Evolutionary conservation across 2,797 vertebrate species (phyloP).

Genomic region (Chelonia mydas): DNA sequence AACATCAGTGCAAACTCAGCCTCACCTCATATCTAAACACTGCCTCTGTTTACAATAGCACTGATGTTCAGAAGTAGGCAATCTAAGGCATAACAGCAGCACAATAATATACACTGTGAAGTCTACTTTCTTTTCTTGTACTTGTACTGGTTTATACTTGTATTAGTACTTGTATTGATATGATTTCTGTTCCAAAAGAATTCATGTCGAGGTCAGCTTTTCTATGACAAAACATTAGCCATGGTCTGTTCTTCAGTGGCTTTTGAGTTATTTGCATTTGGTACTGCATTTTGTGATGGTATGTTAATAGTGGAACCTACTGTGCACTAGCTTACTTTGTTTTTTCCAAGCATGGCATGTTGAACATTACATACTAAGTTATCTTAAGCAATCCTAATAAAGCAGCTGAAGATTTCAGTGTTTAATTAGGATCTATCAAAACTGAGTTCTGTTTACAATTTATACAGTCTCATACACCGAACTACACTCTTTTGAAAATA

Average conservation of each 20-base stretch:
- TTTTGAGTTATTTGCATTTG: rapidly evolving
- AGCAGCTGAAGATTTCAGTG: not conserved
- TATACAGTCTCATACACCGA: rapidly evolving
- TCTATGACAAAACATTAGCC: not conserved
- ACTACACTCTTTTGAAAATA: not conserved
- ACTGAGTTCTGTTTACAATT: not conserved
- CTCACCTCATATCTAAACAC: not conserved
- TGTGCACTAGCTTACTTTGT: not conserved
- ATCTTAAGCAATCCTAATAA: not conserved
- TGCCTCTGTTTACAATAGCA: not conserved
- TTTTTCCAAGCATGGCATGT: rapidly evolving
- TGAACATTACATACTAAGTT: not conserved
- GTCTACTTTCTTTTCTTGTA: not conserved
- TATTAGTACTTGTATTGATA: not conserved
- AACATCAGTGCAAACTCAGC: no score
- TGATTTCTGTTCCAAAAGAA: not conserved
- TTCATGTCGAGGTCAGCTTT: not conserved
- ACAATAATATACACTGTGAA: not conserved
- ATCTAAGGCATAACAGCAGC: not conserved
- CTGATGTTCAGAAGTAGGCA: not conserved
- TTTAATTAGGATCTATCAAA: not conserved
- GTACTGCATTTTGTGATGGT: not conserved
- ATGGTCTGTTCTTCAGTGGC: not conserved
- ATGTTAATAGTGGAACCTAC: not conserved
- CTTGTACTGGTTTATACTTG: not conserved